phyloP scores from a whole-genome alignment of 2,888 invertebrate species.

The Trilocha varians region DNA sequence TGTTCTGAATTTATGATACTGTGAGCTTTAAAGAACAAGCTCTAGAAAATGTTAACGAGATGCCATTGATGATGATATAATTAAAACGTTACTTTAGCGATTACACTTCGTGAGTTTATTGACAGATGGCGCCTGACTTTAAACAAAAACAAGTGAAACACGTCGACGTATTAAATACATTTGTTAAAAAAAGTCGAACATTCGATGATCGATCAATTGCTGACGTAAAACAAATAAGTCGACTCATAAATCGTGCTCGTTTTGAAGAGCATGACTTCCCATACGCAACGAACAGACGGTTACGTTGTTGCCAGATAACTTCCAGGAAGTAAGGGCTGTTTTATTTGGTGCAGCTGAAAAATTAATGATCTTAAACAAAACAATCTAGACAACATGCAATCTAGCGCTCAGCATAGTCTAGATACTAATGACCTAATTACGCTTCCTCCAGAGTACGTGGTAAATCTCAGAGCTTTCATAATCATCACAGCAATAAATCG shows the following conservation, averaged over 20 bases:
- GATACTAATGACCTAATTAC: neutral
- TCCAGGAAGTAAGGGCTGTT: neutral
- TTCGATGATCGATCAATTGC: slow-evolving; percentile 61
- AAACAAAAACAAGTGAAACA: neutral
- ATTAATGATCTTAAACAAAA: neutral
- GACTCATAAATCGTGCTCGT: slow-evolving; percentile 43
- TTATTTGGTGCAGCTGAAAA: neutral
- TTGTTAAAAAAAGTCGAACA: slow-evolving; percentile 40
- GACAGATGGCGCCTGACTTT: neutral
- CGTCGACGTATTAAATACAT: slow-evolving; percentile 23
- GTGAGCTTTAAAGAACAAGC: too few species aligned
- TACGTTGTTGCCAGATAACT: neutral
- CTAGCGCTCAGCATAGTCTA: neutral
- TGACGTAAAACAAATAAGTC: slow-evolving; percentile 66
- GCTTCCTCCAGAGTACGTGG: too few species aligned
- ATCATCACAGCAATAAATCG: too few species aligned
- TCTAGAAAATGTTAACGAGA: too few species aligned
- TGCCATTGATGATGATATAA: too few species aligned
- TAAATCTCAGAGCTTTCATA: too few species aligned
- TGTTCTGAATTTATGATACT: too few species aligned
- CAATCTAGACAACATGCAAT: neutral
- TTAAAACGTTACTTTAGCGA: too few species aligned
- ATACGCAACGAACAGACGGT: slow-evolving; percentile 10
- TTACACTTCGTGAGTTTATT: too few species aligned
- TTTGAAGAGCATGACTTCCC: slow-evolving; percentile 37